phyloP scores from a whole-genome alignment of 2,797 vertebrate genomes.

The Eptatretus atami region DNA sequence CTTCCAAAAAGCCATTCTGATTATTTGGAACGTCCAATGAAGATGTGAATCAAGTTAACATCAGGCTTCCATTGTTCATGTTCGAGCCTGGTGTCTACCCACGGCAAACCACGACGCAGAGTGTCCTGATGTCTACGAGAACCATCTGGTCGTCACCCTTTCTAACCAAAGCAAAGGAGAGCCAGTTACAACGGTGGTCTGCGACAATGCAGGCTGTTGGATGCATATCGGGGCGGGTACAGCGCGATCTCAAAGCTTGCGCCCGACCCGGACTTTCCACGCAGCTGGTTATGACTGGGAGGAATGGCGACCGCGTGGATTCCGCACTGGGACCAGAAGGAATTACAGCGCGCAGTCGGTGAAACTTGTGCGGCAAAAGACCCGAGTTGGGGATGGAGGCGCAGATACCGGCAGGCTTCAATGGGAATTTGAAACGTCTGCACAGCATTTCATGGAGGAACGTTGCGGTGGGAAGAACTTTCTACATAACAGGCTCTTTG shows the following conservation, averaged over 20 bases:
- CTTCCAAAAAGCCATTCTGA: slow-evolving; percentile 22
- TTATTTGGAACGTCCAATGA: slow-evolving; percentile 68
- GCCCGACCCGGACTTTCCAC: slow-evolving; percentile 11
- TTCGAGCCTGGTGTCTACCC: slow-evolving; percentile 53
- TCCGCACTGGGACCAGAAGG: slow-evolving; percentile 22
- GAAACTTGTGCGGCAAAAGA: slow-evolving; percentile 16
- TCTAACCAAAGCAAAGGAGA: slow-evolving; percentile 14
- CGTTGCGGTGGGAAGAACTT: slow-evolving; percentile 15
- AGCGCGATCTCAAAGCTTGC: slow-evolving; percentile 20
- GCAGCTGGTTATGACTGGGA: slow-evolving; percentile 42
- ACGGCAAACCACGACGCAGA: slow-evolving; percentile 48
- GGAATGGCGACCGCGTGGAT: slow-evolving; percentile 44
- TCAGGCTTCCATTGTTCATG: slow-evolving; percentile 29
- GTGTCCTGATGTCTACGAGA: slow-evolving; percentile 62
- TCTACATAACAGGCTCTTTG: slow-evolving; percentile 25
- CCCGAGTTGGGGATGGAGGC: slow-evolving; percentile 12
- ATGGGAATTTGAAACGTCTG: slow-evolving; percentile 22
- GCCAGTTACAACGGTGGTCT: slow-evolving; percentile 34
- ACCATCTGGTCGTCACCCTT: slow-evolving; percentile 65
- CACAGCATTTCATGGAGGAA: slow-evolving; percentile 28
- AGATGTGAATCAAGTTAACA: slow-evolving; percentile 34
- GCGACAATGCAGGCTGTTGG: slow-evolving; percentile 43
- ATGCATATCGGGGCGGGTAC: slow-evolving; percentile 22
- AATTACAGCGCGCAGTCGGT: slow-evolving; percentile 24
- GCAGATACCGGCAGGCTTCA: slow-evolving; percentile 14